Conservation (phyloP, 2,797 vertebrate species). For the Myiotriccus ornatus region DNA sequence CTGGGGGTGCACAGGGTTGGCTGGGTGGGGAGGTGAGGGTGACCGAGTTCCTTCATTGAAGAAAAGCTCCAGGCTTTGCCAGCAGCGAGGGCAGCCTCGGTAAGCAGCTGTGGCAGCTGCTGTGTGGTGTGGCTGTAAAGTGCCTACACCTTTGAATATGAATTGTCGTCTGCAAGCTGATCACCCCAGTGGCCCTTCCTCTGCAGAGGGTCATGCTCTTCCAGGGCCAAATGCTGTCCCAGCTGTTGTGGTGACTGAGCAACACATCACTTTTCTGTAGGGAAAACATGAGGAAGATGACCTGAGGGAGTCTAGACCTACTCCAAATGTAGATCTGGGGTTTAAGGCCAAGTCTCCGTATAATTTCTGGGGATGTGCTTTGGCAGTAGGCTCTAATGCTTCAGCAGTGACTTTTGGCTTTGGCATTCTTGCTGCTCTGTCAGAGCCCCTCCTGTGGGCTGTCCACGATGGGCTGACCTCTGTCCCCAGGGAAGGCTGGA, state of each 20-base stretch:
- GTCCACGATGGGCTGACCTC: neutral
- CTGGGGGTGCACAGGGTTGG: neutral
- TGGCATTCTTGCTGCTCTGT: neutral
- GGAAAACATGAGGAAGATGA: neutral
- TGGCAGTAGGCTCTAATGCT: neutral
- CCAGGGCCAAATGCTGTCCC: neutral
- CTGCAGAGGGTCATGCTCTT: neutral
- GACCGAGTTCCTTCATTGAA: neutral
- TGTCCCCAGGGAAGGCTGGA: neutral
- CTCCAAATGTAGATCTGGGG: neutral
- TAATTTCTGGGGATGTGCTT: neutral
- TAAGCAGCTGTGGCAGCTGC: neutral
- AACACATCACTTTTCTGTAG: neutral
- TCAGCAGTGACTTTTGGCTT: neutral
- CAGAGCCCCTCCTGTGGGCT: neutral
- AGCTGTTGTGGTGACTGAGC: neutral
- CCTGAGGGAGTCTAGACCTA: neutral
- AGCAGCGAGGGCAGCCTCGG: fast-evolving
- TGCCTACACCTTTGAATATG: neutral
- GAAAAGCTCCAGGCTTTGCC: neutral
- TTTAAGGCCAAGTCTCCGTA: neutral
- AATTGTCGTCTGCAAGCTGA: neutral
- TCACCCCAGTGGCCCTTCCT: neutral
- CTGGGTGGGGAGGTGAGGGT: neutral
- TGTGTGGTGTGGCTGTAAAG: neutral